Percentiles rank a stretch among this genome's conserved stretches.
Evolutionary conservation across 2,888 invertebrate genomes (phyloP).

Genomic region (Galerucella calmariensis): DNA sequence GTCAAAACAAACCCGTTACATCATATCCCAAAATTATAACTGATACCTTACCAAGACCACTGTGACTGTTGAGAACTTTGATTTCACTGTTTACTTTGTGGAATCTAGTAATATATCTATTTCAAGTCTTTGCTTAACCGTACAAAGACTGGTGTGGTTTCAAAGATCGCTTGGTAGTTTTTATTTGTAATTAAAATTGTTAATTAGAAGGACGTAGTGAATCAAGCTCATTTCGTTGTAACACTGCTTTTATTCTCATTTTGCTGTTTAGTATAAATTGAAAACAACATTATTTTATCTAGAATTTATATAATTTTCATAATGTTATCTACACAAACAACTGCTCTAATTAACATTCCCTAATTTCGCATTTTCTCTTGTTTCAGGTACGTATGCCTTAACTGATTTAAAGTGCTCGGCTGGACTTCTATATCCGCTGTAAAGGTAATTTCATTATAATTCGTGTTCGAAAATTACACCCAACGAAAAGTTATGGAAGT

Average conservation of each 20-base stretch:
- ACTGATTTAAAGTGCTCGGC: conserved; percentile 1
- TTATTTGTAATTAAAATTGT: background rate
- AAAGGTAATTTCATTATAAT: background rate
- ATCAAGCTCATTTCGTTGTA: background rate
- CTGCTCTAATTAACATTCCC: background rate
- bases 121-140: no score
- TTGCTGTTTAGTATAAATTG: no score
- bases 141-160: no score
- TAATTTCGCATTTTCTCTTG: conserved; percentile 22
- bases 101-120: no score
- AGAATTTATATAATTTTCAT: background rate
- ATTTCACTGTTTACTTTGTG: no score
- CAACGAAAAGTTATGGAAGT: background rate
- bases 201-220: background rate
- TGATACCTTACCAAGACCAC: no score
- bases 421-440: background rate
- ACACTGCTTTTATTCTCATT: background rate
- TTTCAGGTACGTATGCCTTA: conserved; percentile 34
- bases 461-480: background rate
- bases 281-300: background rate
- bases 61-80: no score
- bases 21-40: no score
- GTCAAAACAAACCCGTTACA: no score
- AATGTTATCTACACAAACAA: background rate
- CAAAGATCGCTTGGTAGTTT: no score